Conservation (phyloP, 2,888 invertebrate species). For the Cerastoderma edule region DNA sequence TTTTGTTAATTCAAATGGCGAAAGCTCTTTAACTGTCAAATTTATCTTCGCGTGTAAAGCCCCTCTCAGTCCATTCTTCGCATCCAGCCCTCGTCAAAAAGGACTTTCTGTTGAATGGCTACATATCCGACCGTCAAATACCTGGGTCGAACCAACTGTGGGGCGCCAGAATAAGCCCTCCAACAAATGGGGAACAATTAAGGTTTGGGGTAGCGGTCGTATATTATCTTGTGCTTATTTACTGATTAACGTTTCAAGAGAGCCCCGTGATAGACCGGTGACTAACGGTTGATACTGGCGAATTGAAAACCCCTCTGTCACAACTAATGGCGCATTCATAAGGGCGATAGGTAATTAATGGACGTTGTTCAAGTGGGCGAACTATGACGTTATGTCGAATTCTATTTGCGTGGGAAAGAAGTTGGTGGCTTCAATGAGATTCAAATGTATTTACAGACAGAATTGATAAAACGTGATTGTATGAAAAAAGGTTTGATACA, state of each 20-base stretch:
- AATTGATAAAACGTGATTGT: too few species aligned
- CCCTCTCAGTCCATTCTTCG: conserved; percentile 4
- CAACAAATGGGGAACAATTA: conserved; percentile 56
- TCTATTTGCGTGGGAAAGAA: too few species aligned
- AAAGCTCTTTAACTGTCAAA: not conserved
- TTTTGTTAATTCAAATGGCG: too few species aligned
- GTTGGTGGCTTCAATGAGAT: too few species aligned
- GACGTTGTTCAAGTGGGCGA: too few species aligned
- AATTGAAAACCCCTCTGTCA: conserved; percentile 52
- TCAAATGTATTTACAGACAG: too few species aligned
- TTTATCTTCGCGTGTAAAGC: conserved; percentile 3
- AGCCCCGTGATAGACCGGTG: conserved; percentile 49
- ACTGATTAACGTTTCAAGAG: conserved; percentile 53
- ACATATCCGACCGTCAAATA: conserved; percentile 52
- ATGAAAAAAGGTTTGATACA: too few species aligned
- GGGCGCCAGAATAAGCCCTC: conserved; percentile 60
- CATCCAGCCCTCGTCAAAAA: conserved; percentile 4
- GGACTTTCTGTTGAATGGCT: not conserved
- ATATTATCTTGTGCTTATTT: conserved; percentile 61
- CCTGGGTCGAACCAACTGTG: conserved; percentile 47
- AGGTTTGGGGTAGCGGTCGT: conserved; percentile 58
- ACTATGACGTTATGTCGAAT: too few species aligned
- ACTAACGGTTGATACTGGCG: conserved; percentile 50
- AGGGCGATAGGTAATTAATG: conserved; percentile 20
- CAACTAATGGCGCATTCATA: conserved; percentile 39